Evolutionary conservation across 2,113 vertebrate genomes (phyloP).

Genomic region (Camelus bactrianus): DNA sequence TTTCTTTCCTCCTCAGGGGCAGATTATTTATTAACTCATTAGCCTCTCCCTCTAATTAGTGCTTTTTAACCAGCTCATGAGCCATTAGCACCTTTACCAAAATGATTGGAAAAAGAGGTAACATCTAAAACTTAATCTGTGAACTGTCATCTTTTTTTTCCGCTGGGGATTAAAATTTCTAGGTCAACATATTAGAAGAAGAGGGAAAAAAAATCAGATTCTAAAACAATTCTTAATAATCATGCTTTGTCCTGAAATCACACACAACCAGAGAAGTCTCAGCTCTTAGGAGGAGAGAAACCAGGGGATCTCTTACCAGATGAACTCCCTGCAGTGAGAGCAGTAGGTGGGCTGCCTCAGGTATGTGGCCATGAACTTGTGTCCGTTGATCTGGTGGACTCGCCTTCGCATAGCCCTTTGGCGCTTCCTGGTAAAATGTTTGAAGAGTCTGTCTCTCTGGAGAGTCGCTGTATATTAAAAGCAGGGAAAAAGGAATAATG

Average conservation of each 20-base stretch:
- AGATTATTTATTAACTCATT: not conserved
- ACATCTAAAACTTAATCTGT: not conserved
- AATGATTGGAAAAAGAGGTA: not conserved
- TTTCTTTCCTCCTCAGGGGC: not conserved
- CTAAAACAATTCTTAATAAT: not conserved
- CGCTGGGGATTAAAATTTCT: not conserved
- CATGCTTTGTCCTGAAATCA: not conserved
- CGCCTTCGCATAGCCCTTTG: conserved; percentile 94
- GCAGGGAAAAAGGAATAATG: not conserved
- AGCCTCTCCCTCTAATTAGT: not conserved
- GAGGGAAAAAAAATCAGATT: conserved; percentile 39
- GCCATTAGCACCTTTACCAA: not conserved
- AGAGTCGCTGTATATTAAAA: conserved; percentile 84
- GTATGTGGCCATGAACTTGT: conserved; percentile 99
- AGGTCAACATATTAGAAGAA: not conserved
- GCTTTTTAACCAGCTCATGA: not conserved
- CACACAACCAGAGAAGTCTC: not conserved
- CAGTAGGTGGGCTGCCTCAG: conserved; percentile 98
- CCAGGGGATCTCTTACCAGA: conserved; percentile 92
- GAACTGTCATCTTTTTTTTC: not conserved
- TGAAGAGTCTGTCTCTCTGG: conserved; percentile 88
- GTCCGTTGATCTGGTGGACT: conserved; percentile 98
- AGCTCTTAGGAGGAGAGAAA: not conserved
- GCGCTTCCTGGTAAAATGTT: conserved; percentile 94
- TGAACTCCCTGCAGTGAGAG: conserved; percentile 98